These are phyloP conservation scores for Amblyopsis hoosieri DNA, from an alignment of 2,797 vertebrate genomes.

Conservation along the genomic window DNA sequence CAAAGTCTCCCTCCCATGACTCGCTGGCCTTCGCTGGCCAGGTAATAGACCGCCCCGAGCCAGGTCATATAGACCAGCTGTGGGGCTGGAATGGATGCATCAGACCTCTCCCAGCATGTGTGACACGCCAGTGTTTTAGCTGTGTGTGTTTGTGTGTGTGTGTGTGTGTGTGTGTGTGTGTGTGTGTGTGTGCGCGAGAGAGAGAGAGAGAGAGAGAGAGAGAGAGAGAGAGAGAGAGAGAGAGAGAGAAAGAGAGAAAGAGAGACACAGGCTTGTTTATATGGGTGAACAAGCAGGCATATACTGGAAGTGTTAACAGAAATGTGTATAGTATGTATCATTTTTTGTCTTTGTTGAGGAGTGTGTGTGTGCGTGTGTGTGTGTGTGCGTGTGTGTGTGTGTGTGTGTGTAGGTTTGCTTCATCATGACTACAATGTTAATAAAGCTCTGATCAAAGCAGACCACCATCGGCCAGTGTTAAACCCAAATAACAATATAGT, in stretches of 20 bases:
- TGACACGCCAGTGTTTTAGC: background rate
- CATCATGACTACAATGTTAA: background rate
- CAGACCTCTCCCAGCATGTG: background rate
- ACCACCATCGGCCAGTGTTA: conserved; percentile 12
- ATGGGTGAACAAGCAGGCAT: too few relatives aligned
- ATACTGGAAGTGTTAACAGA: conserved; percentile 2
- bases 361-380: background rate
- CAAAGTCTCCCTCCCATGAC: background rate
- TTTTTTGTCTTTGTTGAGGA: background rate
- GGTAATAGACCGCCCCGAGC: conserved; percentile 66
- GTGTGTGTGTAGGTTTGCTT: conserved; percentile 15
- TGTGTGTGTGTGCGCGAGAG: background rate
- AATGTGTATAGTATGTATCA: background rate
- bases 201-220: conserved; percentile 1
- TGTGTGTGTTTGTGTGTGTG: conserved; percentile 11
- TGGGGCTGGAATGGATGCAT: conserved; percentile 32
- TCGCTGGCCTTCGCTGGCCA: conserved; percentile 57
- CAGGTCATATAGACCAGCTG: conserved; percentile 58
- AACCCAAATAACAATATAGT: background rate
- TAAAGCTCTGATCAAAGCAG: conserved; percentile 3
- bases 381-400: background rate
- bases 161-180: conserved; percentile 39
- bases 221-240: background rate
- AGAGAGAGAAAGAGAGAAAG: conserved; percentile 3
- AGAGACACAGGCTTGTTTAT: too few relatives aligned